Evolutionary conservation across 2,888 invertebrate species (phyloP).

Genomic region (Callimorpha dominula): DNA sequence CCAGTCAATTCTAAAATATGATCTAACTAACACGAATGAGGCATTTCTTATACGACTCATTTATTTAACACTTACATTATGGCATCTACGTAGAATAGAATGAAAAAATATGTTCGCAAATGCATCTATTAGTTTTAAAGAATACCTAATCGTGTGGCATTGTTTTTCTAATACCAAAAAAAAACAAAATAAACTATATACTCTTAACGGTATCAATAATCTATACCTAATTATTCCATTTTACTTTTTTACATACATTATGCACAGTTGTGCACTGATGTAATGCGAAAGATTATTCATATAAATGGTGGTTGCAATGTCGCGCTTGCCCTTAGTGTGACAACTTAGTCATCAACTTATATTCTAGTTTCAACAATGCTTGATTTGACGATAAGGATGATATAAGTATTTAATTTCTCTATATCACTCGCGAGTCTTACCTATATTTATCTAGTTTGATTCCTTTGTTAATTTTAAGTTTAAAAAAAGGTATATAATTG

Average conservation of each 20-base stretch:
- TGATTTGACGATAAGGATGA: not conserved
- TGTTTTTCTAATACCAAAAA: slow-evolving; percentile 3
- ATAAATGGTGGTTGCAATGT: not conserved
- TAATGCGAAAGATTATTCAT: no score
- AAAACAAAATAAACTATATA: not conserved
- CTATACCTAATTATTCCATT: no score
- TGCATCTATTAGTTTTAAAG: not conserved
- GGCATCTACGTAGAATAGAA: not conserved
- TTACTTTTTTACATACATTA: not conserved
- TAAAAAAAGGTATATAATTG: slow-evolving; percentile 24
- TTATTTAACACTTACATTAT: not conserved
- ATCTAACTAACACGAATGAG: not conserved
- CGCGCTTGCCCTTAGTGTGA: not conserved
- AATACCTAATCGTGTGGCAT: not conserved
- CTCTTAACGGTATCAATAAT: no score
- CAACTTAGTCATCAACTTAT: not conserved
- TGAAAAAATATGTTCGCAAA: not conserved
- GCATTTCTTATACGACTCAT: not conserved
- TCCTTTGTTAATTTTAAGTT: slow-evolving; percentile 30
- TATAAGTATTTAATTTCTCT: no score
- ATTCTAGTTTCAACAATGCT: not conserved
- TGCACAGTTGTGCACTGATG: no score
- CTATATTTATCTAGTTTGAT: not conserved
- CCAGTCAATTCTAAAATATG: slow-evolving; percentile 2
- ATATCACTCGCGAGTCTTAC: not conserved